Percentiles rank a stretch among this genome's conserved stretches.
These are phyloP conservation scores for Beris morrisii DNA, from an alignment of 2,888 invertebrate genomes.

Conservation along the genomic window DNA sequence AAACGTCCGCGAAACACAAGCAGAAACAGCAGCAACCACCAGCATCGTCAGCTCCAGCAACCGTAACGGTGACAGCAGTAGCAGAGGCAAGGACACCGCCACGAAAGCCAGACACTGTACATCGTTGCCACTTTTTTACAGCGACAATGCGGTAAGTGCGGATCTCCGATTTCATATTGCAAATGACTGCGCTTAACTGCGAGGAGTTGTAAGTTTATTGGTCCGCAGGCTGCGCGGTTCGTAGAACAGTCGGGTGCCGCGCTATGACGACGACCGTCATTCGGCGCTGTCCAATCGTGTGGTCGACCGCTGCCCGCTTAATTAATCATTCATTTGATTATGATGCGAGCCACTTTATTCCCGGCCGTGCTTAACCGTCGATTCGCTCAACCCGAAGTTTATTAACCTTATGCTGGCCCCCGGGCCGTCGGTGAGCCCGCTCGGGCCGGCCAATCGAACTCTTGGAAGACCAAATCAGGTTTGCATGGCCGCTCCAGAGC, in stretches of 20 bases:
- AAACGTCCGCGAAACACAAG: neutral
- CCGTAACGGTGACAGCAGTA: neutral
- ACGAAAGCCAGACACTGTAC: slow-evolving; percentile 38
- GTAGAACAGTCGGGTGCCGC: neutral
- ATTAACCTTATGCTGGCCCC: slow-evolving; percentile 25
- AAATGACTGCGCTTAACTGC: no score
- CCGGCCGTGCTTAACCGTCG: neutral
- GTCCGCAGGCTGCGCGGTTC: neutral
- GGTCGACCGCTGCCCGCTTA: slow-evolving; percentile 2
- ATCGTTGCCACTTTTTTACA: slow-evolving; percentile 39
- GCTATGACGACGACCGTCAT: neutral
- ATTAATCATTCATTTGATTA: slow-evolving; percentile 16
- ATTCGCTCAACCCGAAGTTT: slow-evolving; percentile 6
- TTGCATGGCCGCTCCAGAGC: slow-evolving; percentile 9
- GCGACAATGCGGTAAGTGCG: slow-evolving; percentile 36
- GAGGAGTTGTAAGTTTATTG: no score
- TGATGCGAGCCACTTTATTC: neutral
- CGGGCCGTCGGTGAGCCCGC: neutral
- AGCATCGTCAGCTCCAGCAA: neutral
- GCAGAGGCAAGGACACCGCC: slow-evolving; percentile 14
- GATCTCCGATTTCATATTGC: neutral
- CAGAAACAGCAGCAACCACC: neutral
- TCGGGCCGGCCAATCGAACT: neutral
- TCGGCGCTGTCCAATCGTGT: no score
- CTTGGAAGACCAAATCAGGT: slow-evolving; percentile 14